Evolutionary conservation across 2,113 vertebrate genomes (phyloP).

Genomic region (Cryptotis parvus): DNA sequence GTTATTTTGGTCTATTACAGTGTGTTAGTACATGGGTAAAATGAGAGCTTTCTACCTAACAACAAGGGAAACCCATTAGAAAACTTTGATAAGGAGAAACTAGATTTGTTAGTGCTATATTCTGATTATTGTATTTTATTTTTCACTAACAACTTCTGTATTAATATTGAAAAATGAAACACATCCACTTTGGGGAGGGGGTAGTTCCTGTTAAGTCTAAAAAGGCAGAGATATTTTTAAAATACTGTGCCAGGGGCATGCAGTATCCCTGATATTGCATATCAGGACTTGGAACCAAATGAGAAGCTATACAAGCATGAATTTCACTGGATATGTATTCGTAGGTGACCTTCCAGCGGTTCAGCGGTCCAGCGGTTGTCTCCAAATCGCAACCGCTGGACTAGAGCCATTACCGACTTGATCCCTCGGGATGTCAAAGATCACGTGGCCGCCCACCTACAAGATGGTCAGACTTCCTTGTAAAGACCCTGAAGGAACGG

Average conservation of each 20-base stretch:
- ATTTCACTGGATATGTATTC: not conserved
- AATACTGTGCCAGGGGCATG: not conserved
- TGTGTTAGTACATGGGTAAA: not conserved
- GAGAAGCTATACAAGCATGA: not conserved
- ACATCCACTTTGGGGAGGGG: no score
- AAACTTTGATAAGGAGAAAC: not conserved
- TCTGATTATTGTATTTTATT: slow-evolving; percentile 4
- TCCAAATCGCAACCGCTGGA: no score
- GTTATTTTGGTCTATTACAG: not conserved
- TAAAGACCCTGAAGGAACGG: no score
- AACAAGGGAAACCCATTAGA: not conserved
- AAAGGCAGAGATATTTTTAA: not conserved
- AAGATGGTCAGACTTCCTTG: no score
- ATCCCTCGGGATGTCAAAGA: no score
- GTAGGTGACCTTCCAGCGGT: not conserved
- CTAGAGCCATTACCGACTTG: no score
- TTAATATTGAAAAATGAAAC: no score
- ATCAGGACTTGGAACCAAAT: not conserved
- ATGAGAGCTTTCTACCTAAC: not conserved
- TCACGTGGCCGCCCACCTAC: no score
- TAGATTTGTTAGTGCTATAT: not conserved
- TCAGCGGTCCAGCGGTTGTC: no score
- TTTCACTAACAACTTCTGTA: not conserved
- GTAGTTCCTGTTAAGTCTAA: not conserved
- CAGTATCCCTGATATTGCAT: no score